Evolutionary conservation across 1,140 invertebrate genomes (phyloP), one percentile per base, ranked within the genome.

Genomic region (Bombus sibiricus): DNA sequence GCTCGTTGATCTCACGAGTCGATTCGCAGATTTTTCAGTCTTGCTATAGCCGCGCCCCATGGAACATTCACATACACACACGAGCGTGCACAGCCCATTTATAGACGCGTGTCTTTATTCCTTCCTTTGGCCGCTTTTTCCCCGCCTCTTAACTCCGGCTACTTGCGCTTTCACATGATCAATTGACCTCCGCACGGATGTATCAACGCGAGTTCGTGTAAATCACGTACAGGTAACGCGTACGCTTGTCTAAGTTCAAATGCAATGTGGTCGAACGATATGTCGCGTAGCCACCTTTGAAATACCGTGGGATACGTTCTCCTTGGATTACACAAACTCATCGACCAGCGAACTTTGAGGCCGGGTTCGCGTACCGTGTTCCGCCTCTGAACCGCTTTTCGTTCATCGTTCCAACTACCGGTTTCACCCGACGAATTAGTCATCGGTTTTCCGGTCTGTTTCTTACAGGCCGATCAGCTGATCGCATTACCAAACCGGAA

Each of bases 251-350:
- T 53, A 12, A 13, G 53, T 22, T 53, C 25, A 75, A 32, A 32
- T 72, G 64, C 41, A 72, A n/a, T 10, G 25, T 41, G 28, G 32
- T 13, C 32, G 53, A 87, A 81, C 84, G 25, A 71, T 68, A 86
- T 76, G 76, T 80, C 72, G 53, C 53, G 47, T 22, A 37, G 13
- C 25, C 41, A 39, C 34, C 39, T 80, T 28, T 82, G 77, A 82
- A 86, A 81, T 86, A 88, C 86, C 85, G 82, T 88, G 83, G 81
- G 84, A 81, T 53, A 62, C 85, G 69, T 75, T 87, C 86, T 69
- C 85, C 82, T 22, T 47, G 66, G 68, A 71, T 84, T 85, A 80
- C 76, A 85, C 76, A 80, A 85, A 80, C 83, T 85, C 76, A 85
- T 85, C 83, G 83, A 80, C 37, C 66, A 5, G 53, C 82, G 75